Conservation (phyloP, 2,797 vertebrate species). For the Hephaestus fuliginosus region DNA sequence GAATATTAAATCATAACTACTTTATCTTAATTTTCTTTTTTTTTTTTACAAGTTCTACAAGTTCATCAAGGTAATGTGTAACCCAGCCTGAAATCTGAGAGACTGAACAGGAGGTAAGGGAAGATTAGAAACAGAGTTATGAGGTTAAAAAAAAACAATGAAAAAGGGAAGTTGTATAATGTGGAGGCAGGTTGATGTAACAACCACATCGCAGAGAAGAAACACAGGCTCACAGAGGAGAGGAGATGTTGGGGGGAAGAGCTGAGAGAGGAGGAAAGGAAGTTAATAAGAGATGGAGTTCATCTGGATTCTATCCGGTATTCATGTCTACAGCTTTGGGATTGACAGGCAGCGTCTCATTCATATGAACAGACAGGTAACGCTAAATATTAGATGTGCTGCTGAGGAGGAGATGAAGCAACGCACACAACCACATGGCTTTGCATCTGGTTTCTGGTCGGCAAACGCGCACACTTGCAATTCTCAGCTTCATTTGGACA, state of each 20-base stretch:
- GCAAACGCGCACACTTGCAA: conserved; percentile 4
- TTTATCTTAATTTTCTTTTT: not conserved
- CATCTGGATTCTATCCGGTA: conserved; percentile 60
- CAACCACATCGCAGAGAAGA: conserved; percentile 18
- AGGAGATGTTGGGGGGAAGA: conserved; percentile 13
- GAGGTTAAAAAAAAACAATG: conserved; percentile 3
- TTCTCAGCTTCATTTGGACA: conserved; percentile 30
- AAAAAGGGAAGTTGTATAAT: not conserved
- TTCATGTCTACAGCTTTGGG: conserved; percentile 54
- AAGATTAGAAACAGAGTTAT: not conserved
- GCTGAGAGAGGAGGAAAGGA: conserved; percentile 17
- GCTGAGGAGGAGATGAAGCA: conserved; percentile 45
- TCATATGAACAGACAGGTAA: conserved; percentile 51
- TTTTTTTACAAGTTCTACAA: not conserved
- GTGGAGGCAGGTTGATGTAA: conserved; percentile 6
- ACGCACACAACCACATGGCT: conserved; percentile 9
- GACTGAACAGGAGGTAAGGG: too few relatives aligned
- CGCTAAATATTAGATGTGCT: conserved; percentile 59
- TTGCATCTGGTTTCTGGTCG: conserved; percentile 21
- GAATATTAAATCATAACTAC: too few relatives aligned
- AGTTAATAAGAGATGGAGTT: conserved; percentile 63
- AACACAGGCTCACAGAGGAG: conserved; percentile 33
- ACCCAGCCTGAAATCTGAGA: not conserved
- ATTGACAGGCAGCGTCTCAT: conserved; percentile 58
- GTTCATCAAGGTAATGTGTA: not conserved